Base-by-base conservation (phyloP, 1,140 invertebrate species). In the Aphelenchoides besseyi region DNA sequence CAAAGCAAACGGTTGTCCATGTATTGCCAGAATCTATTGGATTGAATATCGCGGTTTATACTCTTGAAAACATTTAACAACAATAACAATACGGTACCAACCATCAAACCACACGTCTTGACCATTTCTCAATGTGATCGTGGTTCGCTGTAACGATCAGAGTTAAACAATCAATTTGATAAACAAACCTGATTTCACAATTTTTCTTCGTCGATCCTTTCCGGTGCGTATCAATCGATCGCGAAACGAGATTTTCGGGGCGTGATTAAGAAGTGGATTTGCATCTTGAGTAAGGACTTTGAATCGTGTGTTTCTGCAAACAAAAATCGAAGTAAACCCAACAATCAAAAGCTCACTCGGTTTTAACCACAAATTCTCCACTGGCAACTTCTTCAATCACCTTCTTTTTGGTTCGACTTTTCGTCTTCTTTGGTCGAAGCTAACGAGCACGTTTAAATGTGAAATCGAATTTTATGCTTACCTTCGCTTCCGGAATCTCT, bases 251-350 rank as follows among this genome's bases (percentile, higher is more conserved):
- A n/a, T n/a, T 61, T n/a, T 61, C 1, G 59, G n/a, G 16, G 59
- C 59, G 16, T 16, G 59, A 18, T 61, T 52, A 36, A 29, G 16
- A 2, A 61, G 30, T 28, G 2, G 2, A 1, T 61, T 61, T 36
- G 59, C 59, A n/a, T 61, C 28, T 36, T n/a, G n/a, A 33, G 71
- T 28, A 2, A 74, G 9, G n/a, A 72, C 61, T 32, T 72, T 57
- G 48, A 72, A 72, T 37, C 63, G 48, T 1, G 52, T 71, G 1
- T 73, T 82, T 3, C 71, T 72, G 54, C 48, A 72, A 55, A 57
- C 0, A 23, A 48, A 30, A 28, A 30, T 62, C n/a, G 16, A 74
- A 29, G 30, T 16, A 23, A 30, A 35, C n/a, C 1, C 3, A 63
- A 26, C 8, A 30, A 3, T 9, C 23, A 3, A 63, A 33, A 18